Base-by-base conservation (phyloP, 2,797 vertebrate genomes). In the Paguma larvata region DNA sequence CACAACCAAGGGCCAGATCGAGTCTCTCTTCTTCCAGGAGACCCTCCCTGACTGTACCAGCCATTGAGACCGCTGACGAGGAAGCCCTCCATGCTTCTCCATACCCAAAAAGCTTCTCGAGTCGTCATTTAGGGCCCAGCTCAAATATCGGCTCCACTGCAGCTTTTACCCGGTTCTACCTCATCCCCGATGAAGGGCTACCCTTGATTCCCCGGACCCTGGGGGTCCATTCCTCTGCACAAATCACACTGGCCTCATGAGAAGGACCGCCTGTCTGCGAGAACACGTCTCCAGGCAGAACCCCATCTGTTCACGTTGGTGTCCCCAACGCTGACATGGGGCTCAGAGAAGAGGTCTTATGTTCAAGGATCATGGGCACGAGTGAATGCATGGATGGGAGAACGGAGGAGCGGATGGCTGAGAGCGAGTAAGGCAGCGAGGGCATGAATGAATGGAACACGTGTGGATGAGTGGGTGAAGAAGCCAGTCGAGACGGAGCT, bases 151-250 rank as follows among this genome's bases (percentile, higher is more conserved):
- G 59, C 48, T 75, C 5, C 3, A 13, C 72, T 11, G 23, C 10
- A 12, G 7, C 34, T 38, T 73, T 44, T 72, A 32, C 14, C 18
- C 19, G 21, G n/a, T 70, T 67, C 25, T 1, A 3, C 6, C 3
- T 48, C 6, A 38, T 13, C 9, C 12, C 59, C 80, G 85, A 13
- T 14, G 9, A 77, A 0, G 6, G n/a, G 25, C 2, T 80, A 63
- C 32, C 4, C n/a, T 44, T 15, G 27, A 34, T 77, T 11, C 32
- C 86, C 56, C 10, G 99, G 98, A 1, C 99, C 99, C 44, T 99
- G 98, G 2, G 99, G 98, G 97, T 14, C 15, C 21, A 56, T 77
- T 44, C 16, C 23, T 93, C 15, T 83, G 53, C 23, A 83, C 19
- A 89, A 79, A 62, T 82, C 51, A 48, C 23, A 85, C 3, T 15